phyloP scores from a whole-genome alignment of 2,888 invertebrate genomes.

The Melolontha melolontha region DNA sequence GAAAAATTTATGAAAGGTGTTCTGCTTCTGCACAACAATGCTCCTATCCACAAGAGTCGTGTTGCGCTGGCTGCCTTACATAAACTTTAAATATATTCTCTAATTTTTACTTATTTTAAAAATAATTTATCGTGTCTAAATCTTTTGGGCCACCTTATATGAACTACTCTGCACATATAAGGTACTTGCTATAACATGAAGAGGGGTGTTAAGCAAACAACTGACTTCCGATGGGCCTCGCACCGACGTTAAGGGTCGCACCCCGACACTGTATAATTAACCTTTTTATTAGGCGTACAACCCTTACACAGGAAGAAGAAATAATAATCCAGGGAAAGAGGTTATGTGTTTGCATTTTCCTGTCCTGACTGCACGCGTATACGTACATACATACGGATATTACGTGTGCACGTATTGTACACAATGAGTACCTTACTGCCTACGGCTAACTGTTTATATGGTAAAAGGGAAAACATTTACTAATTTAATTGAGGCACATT shows the following conservation, averaged over 20 bases:
- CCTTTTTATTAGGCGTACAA: slow-evolving; percentile 60
- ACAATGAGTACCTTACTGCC: slow-evolving; percentile 15
- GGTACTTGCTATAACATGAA: slow-evolving; percentile 43
- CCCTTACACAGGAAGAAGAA: slow-evolving; percentile 60
- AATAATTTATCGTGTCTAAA: too few species aligned
- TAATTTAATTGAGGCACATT: slow-evolving; percentile 60
- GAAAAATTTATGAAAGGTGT: too few species aligned
- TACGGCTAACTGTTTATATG: slow-evolving; percentile 58
- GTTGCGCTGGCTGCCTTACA: too few species aligned
- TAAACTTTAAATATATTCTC: too few species aligned
- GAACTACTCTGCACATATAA: not conserved
- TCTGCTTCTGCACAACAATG: too few species aligned
- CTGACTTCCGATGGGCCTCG: slow-evolving; percentile 51
- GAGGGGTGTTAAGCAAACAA: slow-evolving; percentile 53
- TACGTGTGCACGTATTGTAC: slow-evolving; percentile 15
- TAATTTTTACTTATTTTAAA: too few species aligned
- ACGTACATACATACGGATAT: slow-evolving; percentile 4
- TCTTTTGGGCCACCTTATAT: not conserved
- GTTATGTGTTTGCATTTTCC: slow-evolving; percentile 53
- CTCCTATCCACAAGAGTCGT: too few species aligned
- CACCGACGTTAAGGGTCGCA: slow-evolving; percentile 54
- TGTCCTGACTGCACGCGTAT: slow-evolving; percentile 3
- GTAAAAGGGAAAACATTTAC: slow-evolving; percentile 55
- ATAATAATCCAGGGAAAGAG: slow-evolving; percentile 56
- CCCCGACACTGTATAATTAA: slow-evolving; percentile 60